Percentiles rank a stretch among this genome's conserved stretches.
Evolutionary conservation across 2,113 vertebrate species (phyloP).

Genomic region (Lichenostomus cassidix): DNA sequence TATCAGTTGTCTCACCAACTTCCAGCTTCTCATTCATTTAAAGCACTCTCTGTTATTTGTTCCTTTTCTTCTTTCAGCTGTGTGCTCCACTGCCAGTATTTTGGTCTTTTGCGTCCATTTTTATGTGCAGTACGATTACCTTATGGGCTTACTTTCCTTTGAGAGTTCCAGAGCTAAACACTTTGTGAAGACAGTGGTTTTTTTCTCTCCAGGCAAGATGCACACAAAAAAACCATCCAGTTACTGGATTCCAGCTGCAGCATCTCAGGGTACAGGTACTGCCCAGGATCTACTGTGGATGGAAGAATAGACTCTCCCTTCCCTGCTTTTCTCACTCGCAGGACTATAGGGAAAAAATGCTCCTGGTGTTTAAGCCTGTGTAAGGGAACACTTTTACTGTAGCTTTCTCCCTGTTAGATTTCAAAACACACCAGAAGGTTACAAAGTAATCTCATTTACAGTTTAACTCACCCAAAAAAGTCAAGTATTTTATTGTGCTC

Average conservation of each 20-base stretch:
- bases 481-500: neutral
- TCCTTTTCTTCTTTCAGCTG: neutral
- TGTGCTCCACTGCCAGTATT: neutral
- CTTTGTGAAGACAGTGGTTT: neutral
- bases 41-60: neutral
- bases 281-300: neutral
- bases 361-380: neutral
- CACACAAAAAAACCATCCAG: accelerated
- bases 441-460: neutral
- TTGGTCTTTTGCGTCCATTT: neutral
- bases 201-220: neutral
- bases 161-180: neutral
- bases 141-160: neutral
- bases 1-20: neutral
- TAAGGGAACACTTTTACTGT: neutral
- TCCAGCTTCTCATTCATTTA: neutral
- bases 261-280: neutral
- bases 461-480: neutral
- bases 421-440: neutral
- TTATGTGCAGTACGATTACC: neutral
- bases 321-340: neutral
- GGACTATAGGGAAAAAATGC: neutral
- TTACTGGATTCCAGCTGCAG: neutral
- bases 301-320: neutral
- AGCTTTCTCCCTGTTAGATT: neutral